Conservation (phyloP, 2,113 vertebrate species). For the Peromyscus maniculatus region DNA sequence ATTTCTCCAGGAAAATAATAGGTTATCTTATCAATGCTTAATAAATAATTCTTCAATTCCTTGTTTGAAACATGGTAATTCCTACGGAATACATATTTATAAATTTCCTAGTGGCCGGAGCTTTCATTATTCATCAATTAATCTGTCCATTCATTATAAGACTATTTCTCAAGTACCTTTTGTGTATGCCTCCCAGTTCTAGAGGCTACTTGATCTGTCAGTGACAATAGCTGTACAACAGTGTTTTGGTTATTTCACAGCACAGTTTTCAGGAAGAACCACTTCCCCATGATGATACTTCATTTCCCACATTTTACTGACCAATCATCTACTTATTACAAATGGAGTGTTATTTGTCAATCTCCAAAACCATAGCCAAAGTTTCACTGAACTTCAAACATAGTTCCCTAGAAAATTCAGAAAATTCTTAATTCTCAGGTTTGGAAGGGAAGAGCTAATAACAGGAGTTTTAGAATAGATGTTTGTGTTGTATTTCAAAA, state of each 20-base stretch:
- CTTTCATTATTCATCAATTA: background rate
- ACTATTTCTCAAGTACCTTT: background rate
- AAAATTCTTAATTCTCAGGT: background rate
- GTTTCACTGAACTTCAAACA: background rate
- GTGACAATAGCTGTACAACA: background rate
- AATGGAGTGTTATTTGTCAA: background rate
- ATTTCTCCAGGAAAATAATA: background rate
- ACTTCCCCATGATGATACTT: background rate
- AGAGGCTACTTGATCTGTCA: background rate
- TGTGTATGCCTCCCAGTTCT: background rate
- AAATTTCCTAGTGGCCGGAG: background rate
- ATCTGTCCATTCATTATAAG: background rate
- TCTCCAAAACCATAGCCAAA: constrained; percentile 5
- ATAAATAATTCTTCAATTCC: background rate
- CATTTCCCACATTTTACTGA: constrained; percentile 23
- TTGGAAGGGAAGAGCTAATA: background rate
- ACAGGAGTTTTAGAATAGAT: background rate
- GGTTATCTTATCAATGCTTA: constrained; percentile 14
- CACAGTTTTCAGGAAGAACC: background rate
- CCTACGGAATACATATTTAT: background rate
- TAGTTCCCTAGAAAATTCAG: background rate
- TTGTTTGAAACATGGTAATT: constrained; percentile 38
- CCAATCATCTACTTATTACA: background rate
- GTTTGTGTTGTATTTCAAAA: background rate
- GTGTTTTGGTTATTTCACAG: background rate